Evolutionary conservation across 1,140 invertebrate genomes (phyloP).

Genomic region (Psilanteris sp.): DNA sequence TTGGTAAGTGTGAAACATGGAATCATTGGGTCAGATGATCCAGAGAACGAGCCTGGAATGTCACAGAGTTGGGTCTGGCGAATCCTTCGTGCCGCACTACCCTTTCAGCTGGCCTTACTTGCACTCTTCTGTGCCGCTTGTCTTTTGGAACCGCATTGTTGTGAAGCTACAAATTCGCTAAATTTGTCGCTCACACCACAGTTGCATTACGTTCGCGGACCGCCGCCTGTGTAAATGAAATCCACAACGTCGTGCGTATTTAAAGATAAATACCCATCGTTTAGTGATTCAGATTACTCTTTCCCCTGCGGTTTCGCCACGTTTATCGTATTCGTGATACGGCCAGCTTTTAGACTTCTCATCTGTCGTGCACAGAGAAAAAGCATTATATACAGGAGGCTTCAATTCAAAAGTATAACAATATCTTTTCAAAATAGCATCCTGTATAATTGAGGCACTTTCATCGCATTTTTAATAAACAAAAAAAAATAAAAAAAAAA

Average conservation of each 20-base stretch:
- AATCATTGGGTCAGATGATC: conserved; percentile 68
- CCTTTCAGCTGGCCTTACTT: conserved; percentile 90
- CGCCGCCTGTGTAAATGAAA: conserved; percentile 87
- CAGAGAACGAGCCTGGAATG: conserved; percentile 78
- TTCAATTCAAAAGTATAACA: too few species aligned
- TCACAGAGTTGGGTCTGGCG: conserved; percentile 85
- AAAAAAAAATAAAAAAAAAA: too few species aligned
- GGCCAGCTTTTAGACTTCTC: conserved; percentile 9
- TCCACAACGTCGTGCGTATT: conserved; percentile 4
- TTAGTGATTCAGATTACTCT: too few species aligned
- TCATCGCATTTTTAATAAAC: too few species aligned
- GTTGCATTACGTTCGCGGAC: conserved; percentile 90
- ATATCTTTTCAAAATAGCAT: too few species aligned
- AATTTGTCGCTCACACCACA: conserved; percentile 90
- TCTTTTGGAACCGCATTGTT: conserved; percentile 90
- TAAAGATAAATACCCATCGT: conserved; percentile 10
- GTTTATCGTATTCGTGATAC: not conserved
- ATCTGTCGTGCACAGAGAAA: too few species aligned
- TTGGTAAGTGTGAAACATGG: conserved; percentile 72
- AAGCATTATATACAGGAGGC: too few species aligned
- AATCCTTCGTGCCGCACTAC: conserved; percentile 87
- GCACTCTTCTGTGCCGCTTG: conserved; percentile 90
- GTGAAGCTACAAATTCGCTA: conserved; percentile 91
- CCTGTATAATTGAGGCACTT: too few species aligned
- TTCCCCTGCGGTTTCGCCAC: conserved; percentile 3